Evolutionary conservation across 2,888 invertebrate genomes (phyloP), one percentile per base, ranked within the genome.

Genomic region (Sesamia inferens): DNA sequence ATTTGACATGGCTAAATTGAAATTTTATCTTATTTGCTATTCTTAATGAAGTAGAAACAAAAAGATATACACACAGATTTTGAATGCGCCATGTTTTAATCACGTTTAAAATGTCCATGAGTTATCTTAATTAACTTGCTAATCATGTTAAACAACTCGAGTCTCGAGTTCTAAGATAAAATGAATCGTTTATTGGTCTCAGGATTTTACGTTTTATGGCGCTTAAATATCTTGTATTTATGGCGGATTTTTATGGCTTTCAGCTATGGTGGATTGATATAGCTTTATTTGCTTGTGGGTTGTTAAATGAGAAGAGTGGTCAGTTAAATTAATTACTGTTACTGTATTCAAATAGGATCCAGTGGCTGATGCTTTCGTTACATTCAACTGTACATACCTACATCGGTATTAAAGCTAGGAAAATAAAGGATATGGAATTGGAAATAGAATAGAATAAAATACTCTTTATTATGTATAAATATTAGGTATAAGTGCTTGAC

Each of bases 161-260:
- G 31, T 57, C 16, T 51, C 78, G 22, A 78, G 61, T 66, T 57
- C 44, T 11, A 6, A 57, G 65, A 73, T 77, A 66, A 54, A 57
- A 66, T 62, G 39, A 24, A 78, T 78, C 48, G 72, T 51, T 42
- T 24, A 44, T n/a, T 73, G 24, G 48, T 62, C 61, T 54, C 13
- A 57, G 24, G 44, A 39, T 78, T 77, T 77, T 66, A 73, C 66
- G 72, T 65, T 22, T 13, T 31, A 22, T n/a, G 61, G 65, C 42
- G 64, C 42, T 71, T 51, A 76, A 48, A 57, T 76, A 51, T 8
- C 55, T 57, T 19, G 57, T 76, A n/a, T 51, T 39, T 47, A 24
- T 13, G 5, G 22, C 39, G 47, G 47, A 19, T 55, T n/a, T 31
- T 66, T 63, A 69, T 76, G 63, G 24, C 70, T 76, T 70, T 58